Evolutionary conservation across 2,888 invertebrate genomes (phyloP), one percentile per base, ranked within the genome.

Genomic region (Acrobasis repandana): DNA sequence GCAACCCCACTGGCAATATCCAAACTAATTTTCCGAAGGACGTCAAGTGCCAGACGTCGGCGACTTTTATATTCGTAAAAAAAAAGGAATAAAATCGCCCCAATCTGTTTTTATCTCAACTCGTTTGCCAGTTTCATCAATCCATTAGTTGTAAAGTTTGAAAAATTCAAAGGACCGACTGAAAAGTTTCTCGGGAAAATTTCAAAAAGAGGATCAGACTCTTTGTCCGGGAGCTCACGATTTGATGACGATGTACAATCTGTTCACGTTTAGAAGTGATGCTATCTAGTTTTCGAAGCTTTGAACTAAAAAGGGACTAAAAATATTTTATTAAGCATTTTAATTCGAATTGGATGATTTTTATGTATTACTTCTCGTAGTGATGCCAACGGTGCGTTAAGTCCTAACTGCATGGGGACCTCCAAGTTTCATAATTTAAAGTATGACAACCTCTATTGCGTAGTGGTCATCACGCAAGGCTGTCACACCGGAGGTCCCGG

Each of bases 151-250:
- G 52, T 33, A 52, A 52, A 52, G 14, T 52, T 34, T 50, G 50
- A 50, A 50, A 50, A 50, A 20, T 50, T 50, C 18, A 18, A 50
- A 50, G 50, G 50, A 18, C 3, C 14, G 48, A 50, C 9, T 20
- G 50, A 50, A 50, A 50, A 43, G 14, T 43, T 43, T 43, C 43
- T 43, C 43, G 43, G 14, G n/a, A 18, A 48, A 46, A 16, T 48
- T 18, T 48, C 16, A 48, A 16, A 64, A 65, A 63, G 70, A 70
- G 68, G 43, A 43, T 43, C 43, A 43, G 11, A n/a, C 4, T 43
- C 43, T 43, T 43, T 43, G 43, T 43, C 2, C n/a, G 43, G 43
- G 43, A 43, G 43, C 43, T 43, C 11, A 43, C 14, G 43, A 43
- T n/a, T 43, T 14, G 28, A 43, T 43, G 43, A 43, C 43, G 43